Conservation (phyloP, 1,140 invertebrate genomes). For the Oryzaephilus surinamensis region DNA sequence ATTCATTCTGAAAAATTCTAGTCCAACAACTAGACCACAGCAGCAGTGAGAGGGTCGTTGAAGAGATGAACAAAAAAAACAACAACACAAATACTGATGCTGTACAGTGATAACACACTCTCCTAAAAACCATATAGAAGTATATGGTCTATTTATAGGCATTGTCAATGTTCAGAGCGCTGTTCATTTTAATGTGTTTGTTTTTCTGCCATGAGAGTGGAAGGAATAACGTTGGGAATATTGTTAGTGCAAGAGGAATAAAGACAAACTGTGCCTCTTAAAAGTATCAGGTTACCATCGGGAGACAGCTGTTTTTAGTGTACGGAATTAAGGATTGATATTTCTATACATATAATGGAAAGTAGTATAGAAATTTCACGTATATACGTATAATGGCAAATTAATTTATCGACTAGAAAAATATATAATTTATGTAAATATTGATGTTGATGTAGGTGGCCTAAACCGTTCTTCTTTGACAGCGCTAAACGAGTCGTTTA, state of each 20-base stretch:
- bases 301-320: constrained; percentile 35
- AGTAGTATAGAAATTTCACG: constrained; percentile 9
- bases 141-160: constrained; percentile 36
- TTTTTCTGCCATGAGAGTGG: constrained; percentile 30
- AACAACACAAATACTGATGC: too few relatives aligned
- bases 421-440: too few relatives aligned
- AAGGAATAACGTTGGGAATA: constrained; percentile 6
- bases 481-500: too few relatives aligned
- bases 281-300: constrained; percentile 34
- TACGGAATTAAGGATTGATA: constrained; percentile 26
- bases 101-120: constrained; percentile 24
- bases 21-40: constrained; percentile 2
- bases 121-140: constrained; percentile 31
- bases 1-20: constrained; percentile 8
- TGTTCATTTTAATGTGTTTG: constrained; percentile 37
- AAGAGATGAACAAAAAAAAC: too few relatives aligned
- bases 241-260: constrained; percentile 10
- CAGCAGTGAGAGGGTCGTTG: constrained; percentile 16
- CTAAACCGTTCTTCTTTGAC: too few relatives aligned
- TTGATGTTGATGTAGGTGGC: too few relatives aligned
- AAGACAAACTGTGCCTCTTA: constrained; percentile 26
- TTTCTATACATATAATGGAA: too few relatives aligned
- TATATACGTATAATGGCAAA: too few relatives aligned
- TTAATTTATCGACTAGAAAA: too few relatives aligned
- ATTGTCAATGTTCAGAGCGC: constrained; percentile 34